Evolutionary conservation across 2,888 invertebrate genomes (phyloP), one percentile per base, ranked within the genome.

Genomic region (Melanargia galathea): DNA sequence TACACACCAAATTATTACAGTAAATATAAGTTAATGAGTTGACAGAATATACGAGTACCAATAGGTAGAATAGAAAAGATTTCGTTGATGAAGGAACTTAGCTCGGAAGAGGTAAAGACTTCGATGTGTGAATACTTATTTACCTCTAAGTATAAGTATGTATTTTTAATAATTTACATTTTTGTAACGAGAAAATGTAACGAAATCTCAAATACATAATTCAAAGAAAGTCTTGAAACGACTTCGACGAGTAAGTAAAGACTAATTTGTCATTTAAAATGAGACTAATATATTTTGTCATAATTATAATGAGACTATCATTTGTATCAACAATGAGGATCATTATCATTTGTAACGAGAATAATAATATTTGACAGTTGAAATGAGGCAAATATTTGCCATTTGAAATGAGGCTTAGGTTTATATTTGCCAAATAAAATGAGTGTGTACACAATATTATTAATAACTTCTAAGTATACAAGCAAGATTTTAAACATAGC

Each of bases 41-140:
- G n/a, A 40, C n/a, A 38, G 8, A 24, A 10, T 24, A 11, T 8
- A 43, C n/a, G n/a, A 26, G 26, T 24, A 61, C 35, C 40, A 18
- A 56, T 46, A 60, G 26, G 35, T 30, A 54, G 35, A 45, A 54
- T 49, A 45, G 57, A 57, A 20, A 66, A 69, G 22, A 62, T 57
- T 69, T 68, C 71, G 71, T 70, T 70, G 65, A 56, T 63, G 65
- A 52, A 75, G 73, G 70, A 75, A 74, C 70, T 65, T 66, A 71
- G 71, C 51, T 66, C 40, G 64, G 69, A 68, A 74, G 75, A 75
- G 33, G 52, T 52, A 68, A n/a, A 72, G 60, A 63, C 45, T 72
- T 77, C 77, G 77, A 75, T 77, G 77, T 71, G 10, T 51, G 2
- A 22, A 52, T 35, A 18, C 11, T 33, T 52, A 33, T 51, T 30